These are phyloP conservation scores for Cryptotis parvus DNA, from an alignment of 2,113 vertebrate species.

Conservation along the genomic window DNA sequence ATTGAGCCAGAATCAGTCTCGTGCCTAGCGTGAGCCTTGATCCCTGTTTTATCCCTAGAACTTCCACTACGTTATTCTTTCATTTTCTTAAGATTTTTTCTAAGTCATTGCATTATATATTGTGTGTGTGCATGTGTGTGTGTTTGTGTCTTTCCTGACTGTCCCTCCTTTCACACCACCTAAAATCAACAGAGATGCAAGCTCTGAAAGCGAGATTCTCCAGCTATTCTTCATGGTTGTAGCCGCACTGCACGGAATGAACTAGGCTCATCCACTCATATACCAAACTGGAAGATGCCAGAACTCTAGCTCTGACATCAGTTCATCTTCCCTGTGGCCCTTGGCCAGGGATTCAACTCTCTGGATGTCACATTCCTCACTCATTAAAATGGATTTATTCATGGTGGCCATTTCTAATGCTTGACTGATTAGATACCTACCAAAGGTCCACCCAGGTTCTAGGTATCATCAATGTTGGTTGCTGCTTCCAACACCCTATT, in stretches of 20 bases:
- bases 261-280: no score
- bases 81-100: neutral
- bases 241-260: neutral
- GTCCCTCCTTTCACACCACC: accelerated
- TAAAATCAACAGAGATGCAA: neutral
- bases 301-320: neutral
- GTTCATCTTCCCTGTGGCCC: no score
- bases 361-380: neutral
- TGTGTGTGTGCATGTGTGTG: neutral
- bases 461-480: neutral
- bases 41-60: neutral
- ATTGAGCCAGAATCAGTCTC: no score
- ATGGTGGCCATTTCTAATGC: neutral
- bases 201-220: neutral
- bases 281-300: neutral
- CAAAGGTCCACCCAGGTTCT: neutral
- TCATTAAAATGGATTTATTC: neutral
- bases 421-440: neutral
- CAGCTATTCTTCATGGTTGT: neutral
- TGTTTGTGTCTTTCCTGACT: neutral
- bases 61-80: neutral
- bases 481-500: neutral
- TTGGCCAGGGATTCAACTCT: neutral
- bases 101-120: neutral
- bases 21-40: no score